Evolutionary conservation across 1,140 invertebrate genomes (phyloP).

Genomic region (Vollenhovia emeryi): DNA sequence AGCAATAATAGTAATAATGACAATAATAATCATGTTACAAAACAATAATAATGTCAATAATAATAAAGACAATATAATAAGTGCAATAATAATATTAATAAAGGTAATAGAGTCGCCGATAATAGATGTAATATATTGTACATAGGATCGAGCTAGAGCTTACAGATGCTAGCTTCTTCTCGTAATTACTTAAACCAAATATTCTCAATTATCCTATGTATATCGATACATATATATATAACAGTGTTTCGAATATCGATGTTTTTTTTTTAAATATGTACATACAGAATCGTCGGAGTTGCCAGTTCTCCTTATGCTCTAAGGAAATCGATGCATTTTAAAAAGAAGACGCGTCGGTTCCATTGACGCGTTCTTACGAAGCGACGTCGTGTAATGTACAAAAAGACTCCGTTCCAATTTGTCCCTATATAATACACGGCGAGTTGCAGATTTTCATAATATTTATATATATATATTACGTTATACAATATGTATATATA

Average conservation of each 20-base stretch:
- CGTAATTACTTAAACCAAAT: constrained; percentile 53
- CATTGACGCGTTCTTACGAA: constrained; percentile 49
- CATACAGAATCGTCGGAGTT: constrained; percentile 59
- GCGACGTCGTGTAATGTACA: constrained; percentile 76
- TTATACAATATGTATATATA: constrained; percentile 77
- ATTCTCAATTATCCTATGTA: constrained; percentile 41
- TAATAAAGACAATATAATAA: constrained; percentile 74
- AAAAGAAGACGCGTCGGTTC: constrained; percentile 25
- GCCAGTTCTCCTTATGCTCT: constrained; percentile 26
- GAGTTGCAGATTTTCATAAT: constrained; percentile 65
- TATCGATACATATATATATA: constrained; percentile 43
- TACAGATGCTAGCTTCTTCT: constrained; percentile 64
- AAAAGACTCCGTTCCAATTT: constrained; percentile 62
- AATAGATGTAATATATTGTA: constrained; percentile 79
- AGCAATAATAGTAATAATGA: constrained; percentile 64
- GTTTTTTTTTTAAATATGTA: constrained; percentile 53
- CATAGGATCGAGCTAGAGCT: constrained; percentile 77
- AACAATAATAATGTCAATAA: constrained; percentile 77
- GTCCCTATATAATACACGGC: constrained; percentile 56
- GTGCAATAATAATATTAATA: constrained; percentile 71
- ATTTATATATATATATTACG: constrained; percentile 76
- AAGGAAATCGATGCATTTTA: constrained; percentile 52
- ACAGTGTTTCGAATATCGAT: constrained; percentile 65
- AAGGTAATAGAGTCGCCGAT: constrained; percentile 59
- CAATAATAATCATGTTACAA: constrained; percentile 72